Base-by-base conservation (phyloP, 2,113 vertebrate genomes). In the Synchiropus splendidus region DNA sequence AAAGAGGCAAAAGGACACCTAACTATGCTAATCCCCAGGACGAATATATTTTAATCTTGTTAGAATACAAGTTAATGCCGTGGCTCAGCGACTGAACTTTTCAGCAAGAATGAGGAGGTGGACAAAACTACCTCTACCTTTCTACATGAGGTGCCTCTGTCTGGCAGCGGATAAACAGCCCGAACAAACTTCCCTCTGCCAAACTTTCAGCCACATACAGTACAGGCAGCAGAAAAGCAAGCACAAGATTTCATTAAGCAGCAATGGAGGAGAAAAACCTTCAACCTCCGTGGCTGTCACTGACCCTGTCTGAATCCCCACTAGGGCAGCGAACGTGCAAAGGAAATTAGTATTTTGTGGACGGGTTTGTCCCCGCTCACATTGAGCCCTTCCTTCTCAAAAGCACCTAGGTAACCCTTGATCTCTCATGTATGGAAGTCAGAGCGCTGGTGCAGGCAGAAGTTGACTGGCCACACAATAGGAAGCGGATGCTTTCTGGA, bases 31-130 rank as follows among this genome's bases (percentile, higher is more conserved):
- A 98, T 97, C 92, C 92, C 89, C 91, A 89, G 90, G 91, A 92
- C 92, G 92, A 96, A 98, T 95, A 93, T 92, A 94, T 94, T 96
- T 92, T 98, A 98, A 98, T 98, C 94, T 98, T 92, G 91, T 97
- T 97, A 97, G 90, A 94, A 97, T 94, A 96, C 92, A 97, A 95
- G 92, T 97, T 98, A 97, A 96, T 91, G 90, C 92, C 62, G 86
- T 89, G 87, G 88, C 89, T 91, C 89, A 88, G 83, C 85, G 87
- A 87, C 88, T 90, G 89, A 90, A 94, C 90, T 90, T 89, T 89
- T 86, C 82, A 82, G 88, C 82, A 81, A 75, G 74, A 79, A 72
- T 64, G 68, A 76, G 74, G 75, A 27, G 66, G 64, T 83, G 85
- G 82, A 87, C 86, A 88, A 86, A 88, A 86, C 82, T 86, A 88